Evolutionary conservation across 2,797 vertebrate genomes (phyloP).

Genomic region (Glossophaga mutica): DNA sequence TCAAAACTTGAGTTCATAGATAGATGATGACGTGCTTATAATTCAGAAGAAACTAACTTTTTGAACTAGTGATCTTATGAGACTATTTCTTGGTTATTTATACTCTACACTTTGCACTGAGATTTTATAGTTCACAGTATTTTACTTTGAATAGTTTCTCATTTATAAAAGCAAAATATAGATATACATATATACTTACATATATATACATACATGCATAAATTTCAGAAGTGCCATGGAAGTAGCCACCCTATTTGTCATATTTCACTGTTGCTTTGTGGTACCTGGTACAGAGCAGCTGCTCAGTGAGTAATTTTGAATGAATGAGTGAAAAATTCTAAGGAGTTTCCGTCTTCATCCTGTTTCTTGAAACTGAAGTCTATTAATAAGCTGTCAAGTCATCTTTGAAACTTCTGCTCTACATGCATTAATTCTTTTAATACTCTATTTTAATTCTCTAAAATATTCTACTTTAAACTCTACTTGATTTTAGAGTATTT

Average conservation of each 20-base stretch:
- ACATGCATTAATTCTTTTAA: background rate
- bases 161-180: background rate
- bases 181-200: no score
- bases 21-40: background rate
- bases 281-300: background rate
- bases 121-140: background rate
- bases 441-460: background rate
- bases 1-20: background rate
- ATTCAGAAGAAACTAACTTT: slow-evolving; percentile 16
- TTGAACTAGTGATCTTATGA: background rate
- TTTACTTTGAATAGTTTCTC: background rate
- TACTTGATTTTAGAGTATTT: background rate
- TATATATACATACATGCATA: no score
- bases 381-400: background rate
- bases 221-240: background rate
- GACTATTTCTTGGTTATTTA: slow-evolving; percentile 7
- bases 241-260: background rate
- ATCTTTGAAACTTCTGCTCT: background rate
- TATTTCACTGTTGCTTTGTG: background rate
- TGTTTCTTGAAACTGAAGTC: background rate
- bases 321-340: background rate
- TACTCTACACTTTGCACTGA: background rate
- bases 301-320: background rate
- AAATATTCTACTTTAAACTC: background rate
- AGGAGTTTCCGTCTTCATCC: background rate